These are phyloP conservation scores for Triplophysa siluroides DNA, from an alignment of 2,113 vertebrate species.

Conservation along the genomic window DNA sequence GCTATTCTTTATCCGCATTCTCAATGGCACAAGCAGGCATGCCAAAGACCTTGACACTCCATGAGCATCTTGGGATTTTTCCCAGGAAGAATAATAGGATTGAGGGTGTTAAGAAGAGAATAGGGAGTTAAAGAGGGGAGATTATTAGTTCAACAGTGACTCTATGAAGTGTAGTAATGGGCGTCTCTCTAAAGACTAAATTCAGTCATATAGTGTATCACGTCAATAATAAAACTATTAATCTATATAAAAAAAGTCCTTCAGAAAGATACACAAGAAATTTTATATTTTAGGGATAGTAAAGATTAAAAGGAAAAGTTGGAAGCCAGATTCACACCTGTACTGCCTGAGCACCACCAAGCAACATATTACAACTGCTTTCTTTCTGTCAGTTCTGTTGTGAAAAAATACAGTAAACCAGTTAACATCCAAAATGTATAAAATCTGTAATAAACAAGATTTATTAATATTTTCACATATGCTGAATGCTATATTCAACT, in stretches of 20 bases:
- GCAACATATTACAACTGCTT: not conserved
- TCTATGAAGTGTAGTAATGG: constrained; percentile 44
- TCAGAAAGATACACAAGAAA: not conserved
- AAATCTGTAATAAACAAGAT: not conserved
- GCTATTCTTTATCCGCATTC: constrained; percentile 1
- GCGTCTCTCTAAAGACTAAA: constrained; percentile 7
- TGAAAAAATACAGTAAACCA: not conserved
- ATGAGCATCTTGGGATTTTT: constrained; percentile 54
- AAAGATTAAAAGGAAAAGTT: not conserved
- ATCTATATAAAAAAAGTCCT: not conserved
- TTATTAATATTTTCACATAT: constrained; percentile 18
- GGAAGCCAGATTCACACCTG: not conserved
- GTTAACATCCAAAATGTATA: constrained; percentile 14
- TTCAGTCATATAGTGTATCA: not conserved
- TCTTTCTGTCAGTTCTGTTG: not conserved
- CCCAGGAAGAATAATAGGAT: constrained; percentile 65
- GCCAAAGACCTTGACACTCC: constrained; percentile 25
- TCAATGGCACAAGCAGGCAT: constrained; percentile 8
- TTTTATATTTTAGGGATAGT: not conserved
- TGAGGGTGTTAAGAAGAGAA: constrained; percentile 55
- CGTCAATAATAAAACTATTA: not conserved
- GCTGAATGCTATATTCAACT: constrained; percentile 19
- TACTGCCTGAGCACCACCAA: not conserved
- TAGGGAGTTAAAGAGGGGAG: constrained; percentile 54
- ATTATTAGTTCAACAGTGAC: constrained; percentile 38